Evolutionary conservation across 2,888 invertebrate species (phyloP).

Genomic region (Thymelicus sylvestris): DNA sequence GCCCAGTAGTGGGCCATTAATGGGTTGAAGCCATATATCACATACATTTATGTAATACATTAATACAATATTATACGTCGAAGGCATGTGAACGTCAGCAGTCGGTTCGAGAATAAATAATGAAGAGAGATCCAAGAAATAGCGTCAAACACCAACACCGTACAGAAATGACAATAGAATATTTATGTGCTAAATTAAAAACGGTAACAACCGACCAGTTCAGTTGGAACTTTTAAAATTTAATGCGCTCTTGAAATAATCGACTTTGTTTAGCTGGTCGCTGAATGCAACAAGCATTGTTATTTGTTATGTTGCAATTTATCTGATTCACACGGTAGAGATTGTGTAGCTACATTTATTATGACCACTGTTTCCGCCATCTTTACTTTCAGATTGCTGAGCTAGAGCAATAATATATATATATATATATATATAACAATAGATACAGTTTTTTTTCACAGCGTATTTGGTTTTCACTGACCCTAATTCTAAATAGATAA

Average conservation of each 20-base stretch:
- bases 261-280: not conserved
- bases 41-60: no score
- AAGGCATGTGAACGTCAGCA: conserved; percentile 1
- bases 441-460: not conserved
- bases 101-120: conserved; percentile 23
- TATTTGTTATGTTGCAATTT: conserved; percentile 1
- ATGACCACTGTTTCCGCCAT: conserved; percentile 12
- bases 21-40: no score
- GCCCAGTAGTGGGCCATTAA: no score
- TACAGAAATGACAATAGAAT: conserved; percentile 30
- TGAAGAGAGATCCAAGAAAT: conserved; percentile 29
- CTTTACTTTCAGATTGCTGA: not conserved
- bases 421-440: no score
- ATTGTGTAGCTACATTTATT: conserved; percentile 11
- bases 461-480: not conserved
- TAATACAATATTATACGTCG: no score
- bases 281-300: no score
- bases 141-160: conserved; percentile 12
- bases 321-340: conserved; percentile 15
- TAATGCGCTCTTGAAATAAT: not conserved
- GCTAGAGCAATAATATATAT: not conserved
- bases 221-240: not conserved
- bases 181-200: conserved; percentile 23
- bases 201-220: not conserved
- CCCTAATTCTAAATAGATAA: not conserved